Conservation (phyloP, 1,140 invertebrate genomes). For the Coenobita brevimanus region DNA sequence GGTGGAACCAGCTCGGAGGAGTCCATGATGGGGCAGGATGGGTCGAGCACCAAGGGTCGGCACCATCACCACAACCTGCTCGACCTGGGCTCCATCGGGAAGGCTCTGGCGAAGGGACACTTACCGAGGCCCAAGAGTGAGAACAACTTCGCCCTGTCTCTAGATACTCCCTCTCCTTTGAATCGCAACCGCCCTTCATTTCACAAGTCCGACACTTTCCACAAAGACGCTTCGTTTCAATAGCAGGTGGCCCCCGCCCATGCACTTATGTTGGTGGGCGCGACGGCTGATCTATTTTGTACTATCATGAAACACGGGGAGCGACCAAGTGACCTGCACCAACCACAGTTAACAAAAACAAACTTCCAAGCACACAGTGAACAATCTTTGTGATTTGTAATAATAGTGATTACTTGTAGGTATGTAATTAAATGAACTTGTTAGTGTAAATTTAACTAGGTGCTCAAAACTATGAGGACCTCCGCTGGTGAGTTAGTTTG, state of each 20-base stretch:
- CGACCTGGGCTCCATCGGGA: constrained; percentile 74
- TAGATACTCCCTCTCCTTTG: constrained; percentile 71
- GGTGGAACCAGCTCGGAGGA: constrained; percentile 78
- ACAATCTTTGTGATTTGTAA: constrained; percentile 63
- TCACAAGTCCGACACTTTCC: constrained; percentile 83
- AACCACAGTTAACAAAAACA: constrained; percentile 56
- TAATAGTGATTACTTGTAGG: constrained; percentile 44
- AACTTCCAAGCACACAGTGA: constrained; percentile 64
- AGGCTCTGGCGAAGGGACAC: constrained; percentile 79
- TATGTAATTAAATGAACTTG: constrained; percentile 27
- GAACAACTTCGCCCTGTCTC: constrained; percentile 82
- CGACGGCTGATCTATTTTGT: constrained; percentile 69
- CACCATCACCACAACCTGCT: constrained; percentile 66
- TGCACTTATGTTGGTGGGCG: constrained; percentile 67
- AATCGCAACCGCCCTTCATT: constrained; percentile 79
- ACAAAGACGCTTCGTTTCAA: constrained; percentile 69
- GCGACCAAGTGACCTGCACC: constrained; percentile 61
- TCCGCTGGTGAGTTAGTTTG: constrained; percentile 57
- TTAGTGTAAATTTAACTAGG: constrained; percentile 59
- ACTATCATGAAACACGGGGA: constrained; percentile 67
- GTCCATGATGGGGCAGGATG: constrained; percentile 53
- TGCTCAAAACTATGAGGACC: constrained; percentile 53
- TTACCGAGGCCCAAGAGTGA: constrained; percentile 87
- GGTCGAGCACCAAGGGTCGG: constrained; percentile 37
- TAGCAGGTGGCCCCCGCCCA: constrained; percentile 70